Evolutionary conservation across 2,888 invertebrate genomes (phyloP).

Genomic region (Philopedon plagiatum): DNA sequence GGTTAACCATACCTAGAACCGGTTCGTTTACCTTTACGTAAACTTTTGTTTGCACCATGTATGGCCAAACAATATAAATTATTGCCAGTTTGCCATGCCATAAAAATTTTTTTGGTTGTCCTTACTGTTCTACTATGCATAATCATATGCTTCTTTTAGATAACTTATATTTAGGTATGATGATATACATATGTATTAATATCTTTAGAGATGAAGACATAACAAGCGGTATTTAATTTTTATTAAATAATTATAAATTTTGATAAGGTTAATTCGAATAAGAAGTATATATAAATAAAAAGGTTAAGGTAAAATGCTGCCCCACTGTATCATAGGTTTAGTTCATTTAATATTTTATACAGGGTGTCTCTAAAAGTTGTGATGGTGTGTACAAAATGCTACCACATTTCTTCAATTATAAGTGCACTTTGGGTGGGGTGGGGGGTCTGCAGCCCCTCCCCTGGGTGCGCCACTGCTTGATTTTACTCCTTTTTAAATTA

Average conservation of each 20-base stretch:
- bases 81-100: background rate
- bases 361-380: too few species aligned
- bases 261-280: background rate
- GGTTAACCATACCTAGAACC: slow-evolving; percentile 15
- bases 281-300: too few species aligned
- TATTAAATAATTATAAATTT: background rate
- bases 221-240: background rate
- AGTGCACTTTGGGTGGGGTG: too few species aligned
- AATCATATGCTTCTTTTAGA: background rate
- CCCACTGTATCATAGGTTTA: too few species aligned
- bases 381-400: too few species aligned
- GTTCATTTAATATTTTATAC: too few species aligned
- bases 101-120: slow-evolving; percentile 2
- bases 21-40: slow-evolving; percentile 35
- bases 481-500: too few species aligned
- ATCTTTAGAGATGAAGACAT: background rate
- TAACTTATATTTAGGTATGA: slow-evolving; percentile 7
- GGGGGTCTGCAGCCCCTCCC: too few species aligned
- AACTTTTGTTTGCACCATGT: slow-evolving; percentile 25
- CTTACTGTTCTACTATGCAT: background rate
- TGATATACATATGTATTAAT: background rate
- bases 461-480: too few species aligned
- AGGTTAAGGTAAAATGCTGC: too few species aligned
- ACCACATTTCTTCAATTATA: too few species aligned
- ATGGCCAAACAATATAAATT: slow-evolving; percentile 13